A percentile compares a stretch with the other conserved stretches of the same genome.
These are phyloP conservation scores for Squalus acanthias DNA, from an alignment of 2,797 vertebrate species.

Conservation along the genomic window DNA sequence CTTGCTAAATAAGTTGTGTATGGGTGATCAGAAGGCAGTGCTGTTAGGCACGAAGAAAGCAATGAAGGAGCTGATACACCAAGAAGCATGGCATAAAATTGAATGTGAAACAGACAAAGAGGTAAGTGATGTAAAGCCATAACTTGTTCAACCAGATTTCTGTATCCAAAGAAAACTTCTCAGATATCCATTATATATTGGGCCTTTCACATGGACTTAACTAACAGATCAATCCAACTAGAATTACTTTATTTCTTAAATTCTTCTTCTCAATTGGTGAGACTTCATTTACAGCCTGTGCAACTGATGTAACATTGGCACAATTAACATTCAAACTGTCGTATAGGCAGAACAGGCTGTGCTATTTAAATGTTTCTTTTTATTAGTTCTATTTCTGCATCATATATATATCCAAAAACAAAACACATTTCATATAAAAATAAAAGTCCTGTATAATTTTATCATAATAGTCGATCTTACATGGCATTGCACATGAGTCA, in stretches of 20 bases:
- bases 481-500: not conserved
- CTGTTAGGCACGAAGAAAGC: constrained; percentile 55
- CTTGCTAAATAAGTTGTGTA: constrained; percentile 65
- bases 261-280: not conserved
- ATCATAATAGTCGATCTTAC: not conserved
- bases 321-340: not conserved
- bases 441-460: not conserved
- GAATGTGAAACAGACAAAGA: constrained; percentile 65
- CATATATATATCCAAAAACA: not conserved
- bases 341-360: not conserved
- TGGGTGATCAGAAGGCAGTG: constrained; percentile 54
- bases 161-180: not conserved
- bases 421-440: not conserved
- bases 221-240: not conserved
- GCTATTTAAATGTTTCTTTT: not conserved
- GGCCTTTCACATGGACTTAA: not conserved
- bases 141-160: not conserved
- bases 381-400: not conserved
- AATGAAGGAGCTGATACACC: constrained; percentile 48
- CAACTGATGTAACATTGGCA: not conserved
- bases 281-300: not conserved
- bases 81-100: constrained; percentile 56
- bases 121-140: constrained; percentile 55
- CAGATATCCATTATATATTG: not conserved
- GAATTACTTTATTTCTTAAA: not conserved